Evolutionary conservation across 1,140 invertebrate genomes (phyloP).

Genomic region (Aphidius ervi): DNA sequence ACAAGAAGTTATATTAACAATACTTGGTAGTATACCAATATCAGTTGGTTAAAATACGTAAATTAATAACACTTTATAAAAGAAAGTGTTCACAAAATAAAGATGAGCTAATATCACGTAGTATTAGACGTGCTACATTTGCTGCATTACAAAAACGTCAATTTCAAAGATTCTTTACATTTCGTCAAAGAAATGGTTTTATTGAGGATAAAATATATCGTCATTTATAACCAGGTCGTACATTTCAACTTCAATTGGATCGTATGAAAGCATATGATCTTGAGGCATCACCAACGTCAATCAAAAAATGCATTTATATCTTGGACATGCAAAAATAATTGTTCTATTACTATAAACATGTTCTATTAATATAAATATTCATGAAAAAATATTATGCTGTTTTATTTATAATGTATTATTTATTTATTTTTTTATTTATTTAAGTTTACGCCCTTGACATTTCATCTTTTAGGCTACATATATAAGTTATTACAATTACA

Average conservation of each 20-base stretch:
- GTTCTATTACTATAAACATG: no score
- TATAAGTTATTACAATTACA: no score
- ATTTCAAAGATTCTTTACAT: constrained; percentile 92
- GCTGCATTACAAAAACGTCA: constrained; percentile 79
- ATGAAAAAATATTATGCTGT: no score
- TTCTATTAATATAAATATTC: no score
- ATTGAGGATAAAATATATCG: constrained; percentile 95
- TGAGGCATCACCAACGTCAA: no score
- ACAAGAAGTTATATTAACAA: constrained; percentile 93
- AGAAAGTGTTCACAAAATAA: constrained; percentile 81
- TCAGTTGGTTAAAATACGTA: constrained; percentile 90
- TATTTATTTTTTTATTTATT: no score
- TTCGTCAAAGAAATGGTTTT: constrained; percentile 83
- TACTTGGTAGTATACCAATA: constrained; percentile 87
- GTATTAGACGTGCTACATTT: constrained; percentile 84
- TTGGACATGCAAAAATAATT: no score
- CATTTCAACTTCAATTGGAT: constrained; percentile 96
- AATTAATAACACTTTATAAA: constrained; percentile 90
- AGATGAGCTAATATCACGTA: constrained; percentile 70
- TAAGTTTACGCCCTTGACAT: no score
- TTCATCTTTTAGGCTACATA: no score
- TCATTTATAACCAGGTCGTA: constrained; percentile 93
- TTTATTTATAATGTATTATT: no score
- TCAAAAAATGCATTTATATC: no score
- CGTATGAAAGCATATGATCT: no score